These are phyloP conservation scores for Lasioglossum zephyrum DNA, from an alignment of 2,888 invertebrate genomes.

Conservation along the genomic window DNA sequence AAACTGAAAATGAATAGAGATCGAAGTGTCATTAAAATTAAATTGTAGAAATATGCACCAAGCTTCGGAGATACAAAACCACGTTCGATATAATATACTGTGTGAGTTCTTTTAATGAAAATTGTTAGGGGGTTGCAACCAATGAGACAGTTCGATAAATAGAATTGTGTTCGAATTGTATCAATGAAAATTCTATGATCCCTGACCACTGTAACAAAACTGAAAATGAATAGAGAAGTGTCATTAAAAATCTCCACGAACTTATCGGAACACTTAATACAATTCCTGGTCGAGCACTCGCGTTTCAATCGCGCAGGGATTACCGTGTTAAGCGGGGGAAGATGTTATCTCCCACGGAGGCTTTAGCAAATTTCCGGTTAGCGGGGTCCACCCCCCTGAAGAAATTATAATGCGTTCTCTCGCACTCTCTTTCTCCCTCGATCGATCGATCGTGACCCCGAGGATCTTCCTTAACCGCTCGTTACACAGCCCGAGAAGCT, in stretches of 20 bases:
- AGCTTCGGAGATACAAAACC: too few relatives aligned
- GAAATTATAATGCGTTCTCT: constrained; percentile 10
- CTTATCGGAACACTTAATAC: background rate
- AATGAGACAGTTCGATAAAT: too few relatives aligned
- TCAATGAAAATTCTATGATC: too few relatives aligned
- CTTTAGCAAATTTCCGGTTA: constrained; percentile 1
- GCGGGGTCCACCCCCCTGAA: background rate
- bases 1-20: too few relatives aligned
- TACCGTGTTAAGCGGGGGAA: constrained; percentile 11
- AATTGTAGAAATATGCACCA: too few relatives aligned
- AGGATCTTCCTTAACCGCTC: background rate
- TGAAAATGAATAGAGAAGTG: too few relatives aligned
- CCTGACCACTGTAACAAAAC: too few relatives aligned
- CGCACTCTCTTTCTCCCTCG: background rate
- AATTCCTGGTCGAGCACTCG: background rate
- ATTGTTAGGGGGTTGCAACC: too few relatives aligned
- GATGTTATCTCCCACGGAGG: background rate
- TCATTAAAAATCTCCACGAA: background rate
- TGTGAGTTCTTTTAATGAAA: too few relatives aligned
- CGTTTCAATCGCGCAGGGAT: constrained; percentile 8
- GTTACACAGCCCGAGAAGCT: background rate
- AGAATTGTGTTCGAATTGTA: too few relatives aligned
- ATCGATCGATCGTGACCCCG: constrained; percentile 30
- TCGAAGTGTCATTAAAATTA: background rate
- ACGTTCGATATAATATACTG: too few relatives aligned